Base-by-base conservation (phyloP, 2,113 vertebrate genomes). In the Zapornia atra region DNA sequence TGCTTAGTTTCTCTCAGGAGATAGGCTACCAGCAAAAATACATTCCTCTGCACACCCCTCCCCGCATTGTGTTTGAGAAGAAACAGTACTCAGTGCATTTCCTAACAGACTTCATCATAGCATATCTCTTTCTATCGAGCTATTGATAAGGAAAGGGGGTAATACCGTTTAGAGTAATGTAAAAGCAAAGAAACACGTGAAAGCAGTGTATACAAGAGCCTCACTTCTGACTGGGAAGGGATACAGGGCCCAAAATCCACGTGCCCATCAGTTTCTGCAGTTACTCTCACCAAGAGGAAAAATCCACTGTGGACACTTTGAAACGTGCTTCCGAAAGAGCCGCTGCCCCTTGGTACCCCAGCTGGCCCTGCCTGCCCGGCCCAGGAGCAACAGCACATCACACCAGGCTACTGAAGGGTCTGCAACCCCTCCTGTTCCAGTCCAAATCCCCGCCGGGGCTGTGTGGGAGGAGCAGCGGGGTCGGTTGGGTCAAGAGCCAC, bases 11-110 rank as follows among this genome's bases (percentile, higher is more conserved):
- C 97, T 97, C 96, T 97, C 97, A 93, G 95, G 96, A 98, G 97
- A 97, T 91, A 96, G 88, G 96, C 96, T 97, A 98, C 97, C 96
- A 98, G 97, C 98, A 98, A 98, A 98, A 98, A 98, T 98, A 98
- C 98, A 97, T 97, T 97, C 96, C 91, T 95, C 95, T 96, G 96
- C 93, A 94, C 76, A 90, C 96, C 95, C 96, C 96, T 96, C 87
- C 96, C 96, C 92, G 50, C 88, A 83, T 90, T 96, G 92, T 79
- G 94, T 40, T 91, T 92, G 65, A 98, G 97, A 98, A 98, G 97
- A 97, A 97, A 94, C 94, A 90, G 97, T 95, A 97, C 96, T 98
- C 98, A 98, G 98, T 98, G 98, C 97, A 98, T 97, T 96, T 98
- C 95, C 98, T 97, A 98, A 98, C 88, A 97, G 97, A 98, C 95